These are phyloP conservation scores for Caloenas nicobarica DNA, from an alignment of 2,113 vertebrate species.

Conservation along the genomic window DNA sequence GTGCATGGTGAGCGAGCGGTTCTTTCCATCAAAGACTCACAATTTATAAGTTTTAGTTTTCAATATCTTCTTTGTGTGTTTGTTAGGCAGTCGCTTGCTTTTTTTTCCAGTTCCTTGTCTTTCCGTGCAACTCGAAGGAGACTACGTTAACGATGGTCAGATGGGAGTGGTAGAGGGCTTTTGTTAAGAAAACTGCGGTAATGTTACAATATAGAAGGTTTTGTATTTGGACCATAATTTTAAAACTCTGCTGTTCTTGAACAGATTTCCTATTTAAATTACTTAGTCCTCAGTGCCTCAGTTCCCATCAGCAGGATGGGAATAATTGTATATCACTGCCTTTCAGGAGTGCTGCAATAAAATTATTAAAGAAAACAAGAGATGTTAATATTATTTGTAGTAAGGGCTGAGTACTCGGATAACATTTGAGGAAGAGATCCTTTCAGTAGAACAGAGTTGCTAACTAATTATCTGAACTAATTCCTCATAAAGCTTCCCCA, in stretches of 20 bases:
- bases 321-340: background rate
- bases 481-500: background rate
- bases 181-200: background rate
- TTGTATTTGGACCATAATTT: background rate
- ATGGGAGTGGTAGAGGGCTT: background rate
- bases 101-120: background rate
- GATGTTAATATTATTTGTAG: background rate
- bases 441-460: background rate
- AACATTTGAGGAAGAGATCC: background rate
- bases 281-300: background rate
- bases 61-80: background rate
- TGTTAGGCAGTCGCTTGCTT: background rate
- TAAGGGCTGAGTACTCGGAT: background rate
- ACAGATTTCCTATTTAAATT: background rate
- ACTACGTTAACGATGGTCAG: background rate
- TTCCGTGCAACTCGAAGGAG: background rate
- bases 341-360: background rate
- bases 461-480: background rate
- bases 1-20: slow-evolving; percentile 83
- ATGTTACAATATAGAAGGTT: background rate
- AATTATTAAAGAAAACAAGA: background rate
- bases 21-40: background rate
- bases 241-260: background rate
- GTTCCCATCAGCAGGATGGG: background rate
- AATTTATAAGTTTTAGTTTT: background rate